These are phyloP conservation scores for Phylloscopus trochilus DNA, from an alignment of 2,113 vertebrate species.

Conservation along the genomic window DNA sequence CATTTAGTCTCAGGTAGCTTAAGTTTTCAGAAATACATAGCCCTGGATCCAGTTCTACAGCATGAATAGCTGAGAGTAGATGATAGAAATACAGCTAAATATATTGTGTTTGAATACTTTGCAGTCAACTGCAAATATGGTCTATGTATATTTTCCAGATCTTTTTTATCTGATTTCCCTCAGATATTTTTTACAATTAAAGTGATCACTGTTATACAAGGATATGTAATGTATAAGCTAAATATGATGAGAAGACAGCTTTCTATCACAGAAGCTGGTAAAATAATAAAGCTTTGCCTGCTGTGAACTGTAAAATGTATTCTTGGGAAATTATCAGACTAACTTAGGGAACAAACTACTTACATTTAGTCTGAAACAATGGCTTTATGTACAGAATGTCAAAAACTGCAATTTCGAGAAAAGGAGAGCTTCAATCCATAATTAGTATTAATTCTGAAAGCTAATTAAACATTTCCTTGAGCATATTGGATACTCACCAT, in stretches of 20 bases:
- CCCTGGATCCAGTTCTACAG: background rate
- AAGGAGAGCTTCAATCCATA: background rate
- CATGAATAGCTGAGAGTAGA: background rate
- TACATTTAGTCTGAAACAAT: background rate
- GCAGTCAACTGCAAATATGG: background rate
- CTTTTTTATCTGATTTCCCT: background rate
- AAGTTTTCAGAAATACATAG: background rate
- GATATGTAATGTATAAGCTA: background rate
- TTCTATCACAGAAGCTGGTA: background rate
- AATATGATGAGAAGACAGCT: background rate
- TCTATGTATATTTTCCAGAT: background rate
- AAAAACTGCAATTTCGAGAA: background rate
- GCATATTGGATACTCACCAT: background rate
- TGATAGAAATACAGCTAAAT: background rate
- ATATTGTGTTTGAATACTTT: background rate
- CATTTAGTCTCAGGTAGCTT: background rate
- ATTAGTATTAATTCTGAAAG: background rate
- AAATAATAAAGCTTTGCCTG: background rate
- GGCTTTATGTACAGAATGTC: background rate
- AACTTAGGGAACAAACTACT: background rate
- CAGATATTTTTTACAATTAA: background rate
- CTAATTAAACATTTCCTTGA: background rate
- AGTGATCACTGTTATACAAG: background rate
- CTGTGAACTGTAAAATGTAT: background rate
- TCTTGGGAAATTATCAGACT: background rate